phyloP scores from a whole-genome alignment of 2,888 invertebrate genomes.

The Cotesia congregata region DNA sequence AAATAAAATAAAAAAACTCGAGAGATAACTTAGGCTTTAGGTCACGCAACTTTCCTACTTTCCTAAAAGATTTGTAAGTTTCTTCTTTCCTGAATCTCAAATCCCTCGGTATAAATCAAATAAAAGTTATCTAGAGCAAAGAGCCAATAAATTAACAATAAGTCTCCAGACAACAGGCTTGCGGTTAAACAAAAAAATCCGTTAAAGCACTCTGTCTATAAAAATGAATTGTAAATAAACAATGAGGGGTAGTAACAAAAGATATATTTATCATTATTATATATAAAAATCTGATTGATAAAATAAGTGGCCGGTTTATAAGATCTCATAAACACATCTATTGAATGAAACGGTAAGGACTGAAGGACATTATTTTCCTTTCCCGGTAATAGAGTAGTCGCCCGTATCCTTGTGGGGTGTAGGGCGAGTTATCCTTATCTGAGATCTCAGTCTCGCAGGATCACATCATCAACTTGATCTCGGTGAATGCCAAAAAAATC shows the following conservation, averaged over 20 bases:
- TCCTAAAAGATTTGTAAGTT: background rate
- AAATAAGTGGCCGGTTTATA: background rate
- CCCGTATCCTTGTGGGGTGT: background rate
- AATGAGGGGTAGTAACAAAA: background rate
- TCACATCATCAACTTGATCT: conserved; percentile 12
- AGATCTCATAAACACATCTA: background rate
- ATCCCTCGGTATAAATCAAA: background rate
- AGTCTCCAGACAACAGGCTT: background rate
- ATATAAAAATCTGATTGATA: background rate
- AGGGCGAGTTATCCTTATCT: conserved; percentile 30
- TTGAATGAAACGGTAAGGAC: background rate
- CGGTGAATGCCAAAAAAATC: conserved; percentile 29
- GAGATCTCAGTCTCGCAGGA: conserved; percentile 36
- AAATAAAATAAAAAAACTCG: background rate
- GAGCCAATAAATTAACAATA: background rate
- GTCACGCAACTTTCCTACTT: background rate
- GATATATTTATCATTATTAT: background rate
- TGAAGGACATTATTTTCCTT: background rate
- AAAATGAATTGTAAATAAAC: background rate
- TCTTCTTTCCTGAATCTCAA: background rate
- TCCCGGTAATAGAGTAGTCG: background rate
- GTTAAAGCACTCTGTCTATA: background rate
- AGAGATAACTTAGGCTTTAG: background rate
- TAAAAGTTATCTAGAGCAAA: background rate
- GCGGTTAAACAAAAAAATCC: background rate